These are phyloP conservation scores for Lathronympha strigana DNA, from an alignment of 2,888 invertebrate species.

Conservation along the genomic window DNA sequence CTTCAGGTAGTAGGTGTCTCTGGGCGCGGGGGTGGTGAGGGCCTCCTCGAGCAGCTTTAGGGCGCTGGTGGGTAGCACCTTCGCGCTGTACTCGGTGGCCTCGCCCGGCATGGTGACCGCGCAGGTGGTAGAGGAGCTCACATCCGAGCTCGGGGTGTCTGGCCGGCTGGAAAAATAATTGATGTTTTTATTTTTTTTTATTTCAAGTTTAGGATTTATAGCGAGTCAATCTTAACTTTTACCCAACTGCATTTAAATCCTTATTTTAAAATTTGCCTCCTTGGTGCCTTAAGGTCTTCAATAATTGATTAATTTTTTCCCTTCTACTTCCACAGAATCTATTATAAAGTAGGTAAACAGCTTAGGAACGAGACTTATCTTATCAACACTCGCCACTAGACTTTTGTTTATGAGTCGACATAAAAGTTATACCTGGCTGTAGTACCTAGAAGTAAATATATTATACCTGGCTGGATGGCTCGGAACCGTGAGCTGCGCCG, in stretches of 20 bases:
- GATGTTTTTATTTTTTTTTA: constrained; percentile 1
- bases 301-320: too few relatives aligned
- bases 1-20: constrained; percentile 80
- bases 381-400: too few relatives aligned
- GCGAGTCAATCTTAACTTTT: too few relatives aligned
- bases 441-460: not conserved
- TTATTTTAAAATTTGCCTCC: too few relatives aligned
- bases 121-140: constrained; percentile 72
- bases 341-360: too few relatives aligned
- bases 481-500: constrained; percentile 72
- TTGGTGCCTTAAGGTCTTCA: too few relatives aligned
- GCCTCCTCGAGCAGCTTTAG: constrained; percentile 86
- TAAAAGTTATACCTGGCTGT: too few relatives aligned
- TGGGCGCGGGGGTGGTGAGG: constrained; percentile 82
- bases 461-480: constrained; percentile 74
- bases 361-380: too few relatives aligned
- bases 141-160: constrained; percentile 76
- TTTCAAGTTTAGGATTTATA: too few relatives aligned
- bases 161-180: constrained; percentile 65
- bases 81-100: constrained; percentile 86
- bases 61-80: constrained; percentile 85
- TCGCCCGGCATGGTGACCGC: constrained; percentile 83
- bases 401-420: too few relatives aligned
- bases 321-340: too few relatives aligned
- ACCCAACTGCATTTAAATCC: too few relatives aligned